Base-by-base conservation (phyloP, 2,797 vertebrate species). In the Muscicapa comitata region DNA sequence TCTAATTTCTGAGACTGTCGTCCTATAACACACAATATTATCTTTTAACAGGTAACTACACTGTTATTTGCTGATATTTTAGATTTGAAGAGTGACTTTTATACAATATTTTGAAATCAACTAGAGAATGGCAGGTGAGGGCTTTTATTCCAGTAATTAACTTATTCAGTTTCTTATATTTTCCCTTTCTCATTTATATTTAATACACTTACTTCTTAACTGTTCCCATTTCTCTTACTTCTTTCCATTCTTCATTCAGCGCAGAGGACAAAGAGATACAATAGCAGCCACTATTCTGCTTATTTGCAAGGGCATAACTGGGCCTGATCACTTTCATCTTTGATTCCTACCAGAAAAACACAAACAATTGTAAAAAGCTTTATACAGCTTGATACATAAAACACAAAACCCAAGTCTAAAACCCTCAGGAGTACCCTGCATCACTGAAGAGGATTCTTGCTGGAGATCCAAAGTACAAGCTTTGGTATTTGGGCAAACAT, bases 271-370 rank as follows among this genome's bases (percentile, higher is more conserved):
- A 79, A 31, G 98, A 98, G 83, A 99, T 97, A 15, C 93, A 98
- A 95, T 98, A 99, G 48, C 97, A 97, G 83, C 96, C 97, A 94
- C 82, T 96, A 33, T 81, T 97, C 97, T 98, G 98, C 37, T 96
- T 98, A 91, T 98, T 99, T 89, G 98, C 97, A 71, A 99, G 92
- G 7, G 98, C 98, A 59, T 99, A 99, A 84, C 74, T 97, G 68
- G 95, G 96, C 28, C 93, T 98, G 63, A 42, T 28, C 61, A 67
- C 94, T 72, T 97, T 96, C 58, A 20, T 26, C 76, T 80, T 96
- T 85, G 97, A 96, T 53, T 88, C 93, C 98, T 98, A 97, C 72
- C 94, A 97, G 63, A 95, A 51, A 58, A 57, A 73, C 17, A 65
- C 47, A 90, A 82, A 71, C 6, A 93, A 42, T 3, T 83, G 21